Evolutionary conservation across 2,888 invertebrate species (phyloP).

Genomic region (Orchestes rusci): DNA sequence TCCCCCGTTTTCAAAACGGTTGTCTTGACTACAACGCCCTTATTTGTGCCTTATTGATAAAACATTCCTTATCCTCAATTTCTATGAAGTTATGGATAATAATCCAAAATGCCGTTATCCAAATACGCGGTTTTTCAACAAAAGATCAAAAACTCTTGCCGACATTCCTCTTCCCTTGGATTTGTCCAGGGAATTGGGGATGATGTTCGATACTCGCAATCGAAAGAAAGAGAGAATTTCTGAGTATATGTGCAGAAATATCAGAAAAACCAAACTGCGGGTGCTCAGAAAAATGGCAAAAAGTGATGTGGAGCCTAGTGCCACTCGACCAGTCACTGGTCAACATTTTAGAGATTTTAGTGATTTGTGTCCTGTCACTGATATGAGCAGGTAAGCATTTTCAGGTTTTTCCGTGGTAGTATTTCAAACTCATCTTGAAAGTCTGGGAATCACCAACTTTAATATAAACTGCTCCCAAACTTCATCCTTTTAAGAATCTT

Average conservation of each 20-base stretch:
- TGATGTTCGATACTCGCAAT: slow-evolving; percentile 17
- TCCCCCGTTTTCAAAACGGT: too few relatives aligned
- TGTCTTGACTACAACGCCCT: too few relatives aligned
- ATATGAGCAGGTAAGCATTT: slow-evolving; percentile 26
- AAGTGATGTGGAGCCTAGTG: slow-evolving; percentile 6
- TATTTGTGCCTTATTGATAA: too few relatives aligned
- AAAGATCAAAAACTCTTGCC: slow-evolving; percentile 4
- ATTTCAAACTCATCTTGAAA: background rate
- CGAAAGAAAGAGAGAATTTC: slow-evolving; percentile 22
- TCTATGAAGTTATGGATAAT: too few relatives aligned
- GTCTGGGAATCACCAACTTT: too few relatives aligned
- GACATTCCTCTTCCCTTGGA: slow-evolving; percentile 23
- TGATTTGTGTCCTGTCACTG: slow-evolving; percentile 19
- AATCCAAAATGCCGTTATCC: slow-evolving; percentile 5
- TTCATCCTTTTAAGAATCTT: too few relatives aligned
- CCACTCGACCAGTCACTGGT: slow-evolving; percentile 11
- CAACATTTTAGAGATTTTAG: slow-evolving; percentile 24
- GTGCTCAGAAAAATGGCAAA: slow-evolving; percentile 7
- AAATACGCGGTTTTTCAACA: slow-evolving; percentile 1
- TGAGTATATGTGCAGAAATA: slow-evolving; percentile 26
- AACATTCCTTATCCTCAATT: too few relatives aligned
- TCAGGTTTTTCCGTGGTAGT: background rate
- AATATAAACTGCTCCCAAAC: too few relatives aligned
- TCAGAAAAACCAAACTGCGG: slow-evolving; percentile 22
- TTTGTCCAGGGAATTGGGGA: slow-evolving; percentile 23